Conservation (phyloP, 1,140 invertebrate genomes). For the Drosophila pruinosa region DNA sequence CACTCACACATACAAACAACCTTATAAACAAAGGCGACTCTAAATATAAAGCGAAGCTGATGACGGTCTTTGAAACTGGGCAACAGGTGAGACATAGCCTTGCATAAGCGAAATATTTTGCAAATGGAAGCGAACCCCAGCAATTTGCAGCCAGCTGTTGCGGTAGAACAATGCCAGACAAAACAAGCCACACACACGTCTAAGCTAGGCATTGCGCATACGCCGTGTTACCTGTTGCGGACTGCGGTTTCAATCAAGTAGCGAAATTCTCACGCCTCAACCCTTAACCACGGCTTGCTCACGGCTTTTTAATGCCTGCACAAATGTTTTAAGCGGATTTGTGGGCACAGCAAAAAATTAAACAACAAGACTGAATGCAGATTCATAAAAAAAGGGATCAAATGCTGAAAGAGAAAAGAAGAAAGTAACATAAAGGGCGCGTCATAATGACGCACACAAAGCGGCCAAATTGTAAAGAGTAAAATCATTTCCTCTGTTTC, state of each 20-base stretch:
- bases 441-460: slow-evolving; percentile 29
- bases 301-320: slow-evolving; percentile 32
- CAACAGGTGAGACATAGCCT: slow-evolving; percentile 30
- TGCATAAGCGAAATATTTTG: slow-evolving; percentile 36
- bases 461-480: slow-evolving; percentile 25
- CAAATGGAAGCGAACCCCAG: neutral
- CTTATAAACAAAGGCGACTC: neutral
- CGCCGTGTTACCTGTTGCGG: slow-evolving; percentile 55
- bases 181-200: neutral
- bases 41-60: neutral
- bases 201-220: slow-evolving; percentile 36
- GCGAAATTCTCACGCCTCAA: slow-evolving; percentile 10
- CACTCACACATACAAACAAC: neutral
- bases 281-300: neutral
- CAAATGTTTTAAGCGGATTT: slow-evolving; percentile 62
- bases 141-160: slow-evolving; percentile 31
- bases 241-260: slow-evolving; percentile 32
- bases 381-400: slow-evolving; percentile 6
- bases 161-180: slow-evolving; percentile 17
- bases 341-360: slow-evolving; percentile 19
- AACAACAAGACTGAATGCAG: slow-evolving; percentile 11
- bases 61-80: slow-evolving; percentile 5
- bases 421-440: slow-evolving; percentile 17
- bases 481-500: neutral
- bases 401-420: neutral